phyloP scores from a whole-genome alignment of 2,113 vertebrate genomes.

The Promerops cafer region DNA sequence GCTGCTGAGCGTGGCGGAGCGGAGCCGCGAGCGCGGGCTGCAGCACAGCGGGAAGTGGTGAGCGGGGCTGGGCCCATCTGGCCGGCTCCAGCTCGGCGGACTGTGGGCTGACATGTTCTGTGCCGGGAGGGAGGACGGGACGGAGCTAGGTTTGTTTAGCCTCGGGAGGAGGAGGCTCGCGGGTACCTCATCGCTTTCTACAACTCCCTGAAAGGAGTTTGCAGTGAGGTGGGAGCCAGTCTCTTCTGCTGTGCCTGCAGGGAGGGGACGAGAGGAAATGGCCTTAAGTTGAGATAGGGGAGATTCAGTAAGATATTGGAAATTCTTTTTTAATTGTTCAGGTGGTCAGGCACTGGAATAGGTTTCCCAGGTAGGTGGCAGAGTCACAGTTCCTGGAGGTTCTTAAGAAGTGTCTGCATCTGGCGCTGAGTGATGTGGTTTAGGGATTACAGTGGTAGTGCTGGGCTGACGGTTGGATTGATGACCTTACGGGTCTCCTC shows the following conservation, averaged over 20 bases:
- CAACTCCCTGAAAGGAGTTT: no score
- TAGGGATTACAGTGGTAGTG: no score
- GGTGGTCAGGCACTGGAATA: not conserved
- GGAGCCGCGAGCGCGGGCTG: conserved; percentile 90
- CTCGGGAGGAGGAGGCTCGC: not conserved
- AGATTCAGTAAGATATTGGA: not conserved
- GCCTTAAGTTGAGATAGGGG: not conserved
- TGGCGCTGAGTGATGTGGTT: not conserved
- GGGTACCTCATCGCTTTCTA: not conserved
- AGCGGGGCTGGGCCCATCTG: not conserved
- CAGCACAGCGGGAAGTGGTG: conserved; percentile 96
- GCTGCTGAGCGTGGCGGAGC: conserved; percentile 83
- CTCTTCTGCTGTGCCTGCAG: not conserved
- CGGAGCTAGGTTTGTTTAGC: not conserved
- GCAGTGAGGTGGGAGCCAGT: no score
- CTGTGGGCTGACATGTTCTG: accelerated
- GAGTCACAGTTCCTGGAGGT: not conserved
- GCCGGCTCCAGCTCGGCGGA: no score
- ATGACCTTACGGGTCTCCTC: not conserved
- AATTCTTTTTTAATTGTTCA: not conserved
- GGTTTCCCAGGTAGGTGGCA: not conserved
- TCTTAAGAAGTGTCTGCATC: not conserved
- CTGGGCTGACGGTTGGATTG: no score
- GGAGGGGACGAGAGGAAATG: no score
- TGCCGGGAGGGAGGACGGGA: not conserved